These are phyloP conservation scores for Acanthosepion lycidas DNA, from an alignment of 2,888 invertebrate genomes.

Conservation along the genomic window DNA sequence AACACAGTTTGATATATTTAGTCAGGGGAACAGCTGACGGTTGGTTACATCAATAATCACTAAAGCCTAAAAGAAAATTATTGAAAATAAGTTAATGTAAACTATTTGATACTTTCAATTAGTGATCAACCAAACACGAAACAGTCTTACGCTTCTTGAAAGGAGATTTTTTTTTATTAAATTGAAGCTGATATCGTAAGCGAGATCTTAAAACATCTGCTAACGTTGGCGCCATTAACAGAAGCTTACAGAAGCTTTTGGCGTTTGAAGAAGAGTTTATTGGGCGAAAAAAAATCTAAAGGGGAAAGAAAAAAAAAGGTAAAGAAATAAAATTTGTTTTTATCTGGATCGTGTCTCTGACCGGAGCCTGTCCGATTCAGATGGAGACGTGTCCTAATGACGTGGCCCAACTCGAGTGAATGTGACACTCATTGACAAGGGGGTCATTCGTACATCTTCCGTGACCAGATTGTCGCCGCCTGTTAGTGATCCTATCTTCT, in stretches of 20 bases:
- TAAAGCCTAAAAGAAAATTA: too few species aligned
- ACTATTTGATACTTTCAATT: neutral
- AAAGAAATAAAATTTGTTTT: neutral
- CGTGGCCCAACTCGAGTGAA: neutral
- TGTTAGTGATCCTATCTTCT: neutral
- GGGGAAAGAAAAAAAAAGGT: neutral
- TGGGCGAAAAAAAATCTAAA: neutral
- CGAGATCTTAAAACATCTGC: neutral
- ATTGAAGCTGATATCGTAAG: neutral
- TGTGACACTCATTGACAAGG: constrained; percentile 33
- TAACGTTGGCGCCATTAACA: neutral
- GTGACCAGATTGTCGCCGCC: constrained; percentile 22
- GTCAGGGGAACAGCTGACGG: too few species aligned
- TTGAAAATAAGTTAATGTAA: neutral
- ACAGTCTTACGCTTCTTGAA: neutral
- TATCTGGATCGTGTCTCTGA: constrained; percentile 3
- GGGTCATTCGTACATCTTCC: constrained; percentile 22
- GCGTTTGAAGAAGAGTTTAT: neutral
- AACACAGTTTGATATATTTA: too few species aligned
- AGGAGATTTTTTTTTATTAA: neutral
- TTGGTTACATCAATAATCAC: too few species aligned
- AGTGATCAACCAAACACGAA: neutral
- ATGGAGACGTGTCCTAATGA: neutral
- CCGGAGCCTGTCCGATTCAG: neutral
- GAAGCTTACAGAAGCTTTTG: constrained; percentile 5